These are phyloP conservation scores for Ascaphus truei DNA, from an alignment of 2,113 vertebrate species.

Conservation along the genomic window DNA sequence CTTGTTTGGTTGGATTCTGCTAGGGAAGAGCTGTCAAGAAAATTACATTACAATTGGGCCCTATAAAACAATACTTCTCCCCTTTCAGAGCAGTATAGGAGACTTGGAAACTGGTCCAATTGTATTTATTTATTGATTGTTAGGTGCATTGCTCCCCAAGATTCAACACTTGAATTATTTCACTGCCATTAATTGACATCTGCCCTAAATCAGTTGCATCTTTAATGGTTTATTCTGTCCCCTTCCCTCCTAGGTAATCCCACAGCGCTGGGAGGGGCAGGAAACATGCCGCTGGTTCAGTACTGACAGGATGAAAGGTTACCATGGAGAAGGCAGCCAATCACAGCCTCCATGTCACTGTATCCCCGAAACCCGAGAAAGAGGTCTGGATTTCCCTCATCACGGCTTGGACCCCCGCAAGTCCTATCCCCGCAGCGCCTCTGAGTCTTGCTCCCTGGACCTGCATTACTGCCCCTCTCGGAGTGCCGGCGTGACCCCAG, in stretches of 20 bases:
- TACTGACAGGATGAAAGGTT: slow-evolving; percentile 86
- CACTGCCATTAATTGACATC: too few relatives aligned
- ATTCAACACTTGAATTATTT: too few relatives aligned
- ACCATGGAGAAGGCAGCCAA: slow-evolving; percentile 94
- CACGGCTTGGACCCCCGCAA: slow-evolving; percentile 56
- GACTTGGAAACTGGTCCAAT: too few relatives aligned
- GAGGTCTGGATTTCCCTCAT: slow-evolving; percentile 68
- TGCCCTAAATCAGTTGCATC: too few relatives aligned
- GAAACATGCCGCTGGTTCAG: slow-evolving; percentile 62
- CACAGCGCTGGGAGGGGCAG: slow-evolving; percentile 61
- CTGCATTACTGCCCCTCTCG: slow-evolving; percentile 75
- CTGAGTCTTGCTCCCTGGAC: slow-evolving; percentile 76
- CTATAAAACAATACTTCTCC: too few relatives aligned
- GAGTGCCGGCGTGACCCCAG: slow-evolving; percentile 53
- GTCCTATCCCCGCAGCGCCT: slow-evolving; percentile 67
- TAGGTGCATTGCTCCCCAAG: too few relatives aligned
- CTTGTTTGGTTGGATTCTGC: too few relatives aligned
- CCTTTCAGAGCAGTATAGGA: too few relatives aligned
- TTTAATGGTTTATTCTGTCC: neutral
- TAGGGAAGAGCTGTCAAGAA: too few relatives aligned
- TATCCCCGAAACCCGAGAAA: slow-evolving; percentile 76
- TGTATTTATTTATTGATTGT: too few relatives aligned
- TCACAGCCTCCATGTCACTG: slow-evolving; percentile 85
- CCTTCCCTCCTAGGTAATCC: slow-evolving; percentile 45
- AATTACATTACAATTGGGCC: too few relatives aligned